phyloP scores from a whole-genome alignment of 2,888 invertebrate species.

The Smittia sp. region DNA sequence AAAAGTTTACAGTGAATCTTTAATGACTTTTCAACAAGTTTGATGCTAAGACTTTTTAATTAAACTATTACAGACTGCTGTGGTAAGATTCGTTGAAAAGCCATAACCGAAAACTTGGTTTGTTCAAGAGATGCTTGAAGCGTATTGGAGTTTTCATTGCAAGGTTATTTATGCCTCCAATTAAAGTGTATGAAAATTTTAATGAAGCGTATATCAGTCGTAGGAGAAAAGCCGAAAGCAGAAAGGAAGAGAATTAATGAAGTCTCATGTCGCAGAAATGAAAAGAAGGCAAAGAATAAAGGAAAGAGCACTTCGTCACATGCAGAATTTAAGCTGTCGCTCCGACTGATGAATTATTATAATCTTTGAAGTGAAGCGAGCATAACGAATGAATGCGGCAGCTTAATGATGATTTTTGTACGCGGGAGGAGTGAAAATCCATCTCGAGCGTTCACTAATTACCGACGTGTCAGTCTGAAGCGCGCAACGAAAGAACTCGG shows the following conservation, averaged over 20 bases:
- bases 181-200: conserved; percentile 18
- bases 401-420: conserved; percentile 17
- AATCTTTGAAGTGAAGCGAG: conserved; percentile 5
- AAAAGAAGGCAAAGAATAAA: neutral
- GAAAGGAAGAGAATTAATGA: conserved; percentile 31
- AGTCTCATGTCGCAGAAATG: conserved; percentile 8
- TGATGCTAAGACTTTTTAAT: neutral
- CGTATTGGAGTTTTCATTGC: conserved; percentile 16
- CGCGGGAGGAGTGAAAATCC: neutral
- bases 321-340: conserved; percentile 8
- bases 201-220: conserved; percentile 18
- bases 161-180: conserved; percentile 6
- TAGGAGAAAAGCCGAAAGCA: neutral
- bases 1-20: neutral
- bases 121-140: neutral
- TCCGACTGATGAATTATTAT: conserved; percentile 24
- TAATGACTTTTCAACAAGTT: conserved; percentile 9
- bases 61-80: neutral
- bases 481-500: neutral
- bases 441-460: conserved; percentile 10
- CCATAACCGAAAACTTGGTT: neutral
- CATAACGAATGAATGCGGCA: neutral
- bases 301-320: neutral
- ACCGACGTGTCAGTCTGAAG: conserved; percentile 5
- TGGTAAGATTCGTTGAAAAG: neutral